Base-by-base conservation (phyloP, 2,113 vertebrate species). In the Xenus cinereus region DNA sequence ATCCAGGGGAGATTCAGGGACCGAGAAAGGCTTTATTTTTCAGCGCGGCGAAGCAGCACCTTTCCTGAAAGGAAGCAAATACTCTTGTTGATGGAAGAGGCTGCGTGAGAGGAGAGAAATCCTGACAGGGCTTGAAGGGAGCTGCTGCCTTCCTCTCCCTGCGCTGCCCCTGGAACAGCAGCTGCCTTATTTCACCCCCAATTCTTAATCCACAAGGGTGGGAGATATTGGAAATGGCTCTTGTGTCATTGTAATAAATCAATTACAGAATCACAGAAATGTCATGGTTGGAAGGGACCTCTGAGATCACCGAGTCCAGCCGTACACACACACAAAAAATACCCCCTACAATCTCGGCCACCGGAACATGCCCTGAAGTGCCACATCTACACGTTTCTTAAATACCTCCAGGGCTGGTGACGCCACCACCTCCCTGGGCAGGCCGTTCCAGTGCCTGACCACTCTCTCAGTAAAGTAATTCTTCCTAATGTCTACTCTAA, bases 31-130 rank as follows among this genome's bases (percentile, higher is more conserved):
- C 90, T 95, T 82, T 96, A 86, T 72, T 91, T 92, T 93, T 54
- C 84, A 87, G 81, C 91, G 67, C n/a, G 53, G 79, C 24, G 20
- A 87, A 92, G 69, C 1, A 92, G 88, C 53, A 79, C 88, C 88
- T 94, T 91, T 96, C 94, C 95, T 95, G 93, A 92, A 81, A 95
- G 93, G 92, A 95, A 97, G 68, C 81, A 83, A 89, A 94, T 85
- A 91, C 7, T 85, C 45, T 35, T 87, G 66, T 35, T 92, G 94
- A 92, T 97, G 87, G 94, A 89, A 87, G 86, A 66, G 69, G 22
- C 84, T 82, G 77, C 2, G 8, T 73, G 66, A 57, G 68, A 86
- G 14, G 46, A 74, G 22, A 48, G 66, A 87, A 90, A 92, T 84
- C 87, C 39, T 91, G 71, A 81, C 57, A 73, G 0, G 0, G 86